Conservation (phyloP, 2,888 invertebrate genomes). For the Diplolepis rosae region DNA sequence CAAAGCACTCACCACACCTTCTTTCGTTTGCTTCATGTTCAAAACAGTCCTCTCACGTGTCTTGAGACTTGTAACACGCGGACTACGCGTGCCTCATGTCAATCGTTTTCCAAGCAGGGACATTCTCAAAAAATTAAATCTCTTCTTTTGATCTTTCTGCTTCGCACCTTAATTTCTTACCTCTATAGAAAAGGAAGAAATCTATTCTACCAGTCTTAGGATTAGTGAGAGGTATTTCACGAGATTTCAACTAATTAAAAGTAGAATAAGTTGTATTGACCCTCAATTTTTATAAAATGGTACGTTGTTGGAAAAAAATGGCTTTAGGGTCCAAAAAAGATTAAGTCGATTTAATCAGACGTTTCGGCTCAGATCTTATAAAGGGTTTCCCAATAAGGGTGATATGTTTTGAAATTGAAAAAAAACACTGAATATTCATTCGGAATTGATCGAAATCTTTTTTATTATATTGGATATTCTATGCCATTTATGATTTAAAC, state of each 20-base stretch:
- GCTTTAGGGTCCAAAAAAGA: too few species aligned
- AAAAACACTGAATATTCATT: too few species aligned
- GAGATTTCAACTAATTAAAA: not conserved
- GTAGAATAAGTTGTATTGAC: not conserved
- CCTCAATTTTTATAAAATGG: too few species aligned
- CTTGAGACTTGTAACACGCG: conserved; percentile 59
- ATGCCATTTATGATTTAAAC: too few species aligned
- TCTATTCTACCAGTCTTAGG: not conserved
- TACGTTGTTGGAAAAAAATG: too few species aligned
- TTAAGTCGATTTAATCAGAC: too few species aligned
- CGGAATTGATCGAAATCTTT: too few species aligned
- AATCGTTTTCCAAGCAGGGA: conserved; percentile 33
- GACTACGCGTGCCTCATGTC: conserved; percentile 53
- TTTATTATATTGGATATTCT: too few species aligned
- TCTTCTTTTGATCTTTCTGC: conserved; percentile 6
- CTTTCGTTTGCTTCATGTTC: conserved; percentile 9
- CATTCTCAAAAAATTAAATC: conserved; percentile 34
- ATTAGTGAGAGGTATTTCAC: not conserved
- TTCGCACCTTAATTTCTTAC: not conserved
- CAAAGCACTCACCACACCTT: conserved; percentile 35
- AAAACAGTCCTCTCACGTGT: conserved; percentile 56
- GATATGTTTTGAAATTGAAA: too few species aligned
- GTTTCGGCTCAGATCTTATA: too few species aligned
- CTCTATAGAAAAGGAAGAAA: not conserved
- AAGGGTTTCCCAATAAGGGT: too few species aligned